A percentile compares a stretch with the other conserved stretches of the same genome.
Evolutionary conservation across 1,140 invertebrate species (phyloP).

Genomic region (Dendroctonus ponderosae): DNA sequence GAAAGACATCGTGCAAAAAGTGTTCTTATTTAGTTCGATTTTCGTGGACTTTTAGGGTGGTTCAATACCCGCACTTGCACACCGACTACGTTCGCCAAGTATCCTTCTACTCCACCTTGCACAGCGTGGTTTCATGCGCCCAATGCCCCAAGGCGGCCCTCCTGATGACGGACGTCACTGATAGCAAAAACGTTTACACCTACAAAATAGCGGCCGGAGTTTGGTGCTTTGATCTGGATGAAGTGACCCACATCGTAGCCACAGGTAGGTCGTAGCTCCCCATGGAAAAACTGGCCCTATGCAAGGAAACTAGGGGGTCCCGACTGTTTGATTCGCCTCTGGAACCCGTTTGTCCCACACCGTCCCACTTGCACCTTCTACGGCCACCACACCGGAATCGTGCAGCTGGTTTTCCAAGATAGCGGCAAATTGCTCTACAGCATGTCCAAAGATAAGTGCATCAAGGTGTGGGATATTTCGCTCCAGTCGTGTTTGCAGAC

Average conservation of each 20-base stretch:
- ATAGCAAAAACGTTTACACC: constrained; percentile 34
- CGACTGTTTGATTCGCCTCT: constrained; percentile 69
- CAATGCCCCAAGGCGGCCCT: constrained; percentile 51
- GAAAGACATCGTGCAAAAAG: neutral
- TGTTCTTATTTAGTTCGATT: neutral
- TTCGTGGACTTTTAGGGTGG: constrained; percentile 42
- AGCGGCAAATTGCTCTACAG: constrained; percentile 56
- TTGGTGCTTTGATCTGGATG: constrained; percentile 59
- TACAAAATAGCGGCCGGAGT: constrained; percentile 49
- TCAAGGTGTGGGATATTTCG: constrained; percentile 69
- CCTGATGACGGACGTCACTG: constrained; percentile 44
- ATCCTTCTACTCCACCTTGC: constrained; percentile 55
- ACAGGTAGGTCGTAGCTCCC: constrained; percentile 52
- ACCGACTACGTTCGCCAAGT: constrained; percentile 61
- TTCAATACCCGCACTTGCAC: constrained; percentile 60
- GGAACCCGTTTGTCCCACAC: constrained; percentile 71
- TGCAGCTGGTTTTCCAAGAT: constrained; percentile 62
- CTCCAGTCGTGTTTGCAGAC: constrained; percentile 63
- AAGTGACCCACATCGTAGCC: constrained; percentile 59
- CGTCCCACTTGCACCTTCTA: constrained; percentile 60
- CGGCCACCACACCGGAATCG: constrained; percentile 70
- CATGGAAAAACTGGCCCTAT: too few relatives aligned
- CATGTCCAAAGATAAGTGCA: constrained; percentile 62
- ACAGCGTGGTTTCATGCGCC: constrained; percentile 53
- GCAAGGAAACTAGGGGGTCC: constrained; percentile 54